Percentiles rank a stretch among this genome's conserved stretches.
phyloP scores from a whole-genome alignment of 2,888 invertebrate species.

The Aphelenchoides bicaudatus region DNA sequence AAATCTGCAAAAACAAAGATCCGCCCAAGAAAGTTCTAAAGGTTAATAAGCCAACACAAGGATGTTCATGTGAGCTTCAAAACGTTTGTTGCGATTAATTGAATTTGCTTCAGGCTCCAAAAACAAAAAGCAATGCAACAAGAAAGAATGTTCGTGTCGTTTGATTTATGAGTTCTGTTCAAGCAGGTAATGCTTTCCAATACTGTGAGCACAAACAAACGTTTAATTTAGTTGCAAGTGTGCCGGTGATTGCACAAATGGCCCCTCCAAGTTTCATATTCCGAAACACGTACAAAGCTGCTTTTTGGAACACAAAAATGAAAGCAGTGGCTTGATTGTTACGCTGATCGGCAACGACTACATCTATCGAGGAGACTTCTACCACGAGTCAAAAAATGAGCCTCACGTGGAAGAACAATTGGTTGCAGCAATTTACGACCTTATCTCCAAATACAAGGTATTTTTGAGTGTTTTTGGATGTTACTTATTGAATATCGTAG shows the following conservation, averaged over 20 bases:
- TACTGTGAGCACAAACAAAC: background rate
- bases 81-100: too few species aligned
- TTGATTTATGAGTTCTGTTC: conserved; percentile 60
- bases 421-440: conserved; percentile 59
- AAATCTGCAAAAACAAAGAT: conserved; percentile 60
- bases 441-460: conserved; percentile 60
- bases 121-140: conserved; percentile 60
- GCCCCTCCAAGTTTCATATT: conserved; percentile 59
- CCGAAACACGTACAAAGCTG: conserved; percentile 61
- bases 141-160: conserved; percentile 60
- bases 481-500: conserved; percentile 23
- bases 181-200: conserved; percentile 33
- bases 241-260: conserved; percentile 60
- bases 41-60: conserved; percentile 54
- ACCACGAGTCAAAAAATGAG: conserved; percentile 58
- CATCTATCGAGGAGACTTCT: conserved; percentile 60
- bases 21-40: conserved; percentile 56
- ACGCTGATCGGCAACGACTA: conserved; percentile 60
- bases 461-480: conserved; percentile 7
- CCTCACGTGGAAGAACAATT: conserved; percentile 61
- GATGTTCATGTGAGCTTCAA: conserved; percentile 60
- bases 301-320: conserved; percentile 60
- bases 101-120: too few species aligned
- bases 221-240: conserved; percentile 54
- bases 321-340: conserved; percentile 58